Evolutionary conservation across 1,140 invertebrate species (phyloP), one percentile per base, ranked within the genome.

Genomic region (Helicorthomorpha holstii): DNA sequence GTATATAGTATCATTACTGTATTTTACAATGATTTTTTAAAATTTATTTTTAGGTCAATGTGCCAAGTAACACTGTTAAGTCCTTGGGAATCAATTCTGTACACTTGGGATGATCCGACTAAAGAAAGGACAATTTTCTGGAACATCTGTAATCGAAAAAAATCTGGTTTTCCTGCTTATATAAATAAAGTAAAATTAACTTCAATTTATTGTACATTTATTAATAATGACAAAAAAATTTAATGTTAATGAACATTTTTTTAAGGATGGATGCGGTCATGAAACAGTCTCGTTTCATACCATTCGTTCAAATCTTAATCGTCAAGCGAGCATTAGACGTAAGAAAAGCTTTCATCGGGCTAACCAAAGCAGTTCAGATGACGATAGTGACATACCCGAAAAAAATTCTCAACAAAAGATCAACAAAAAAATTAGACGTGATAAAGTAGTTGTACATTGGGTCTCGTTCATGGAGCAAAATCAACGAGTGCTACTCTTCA

Each of bases 81-180:
- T 64, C 82, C 84, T 0, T 77, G 80, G 59, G 81, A 87, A 61
- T 79, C 80, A 41, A 66, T 86, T 52, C 61, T 87, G 4, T 87
- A 87, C 62, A 88, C 85, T 0, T 89, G 85, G 85, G 85, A 89
- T 61, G 83, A 89, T 67, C 84, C 83, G 0, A 75, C 75, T 2
- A 76, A 79, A 52, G 74, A 78, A 24, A 69, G 83, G 51, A 71
- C 75, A 50, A 69, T 89, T 0, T 70, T 83, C 44, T 88, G 85
- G 84, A 88, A 86, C 62, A 75, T 85, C 14, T 87, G 86, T 61
- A 85, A 83, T 55, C 79, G 82, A 58, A 84, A 84, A 60, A 77
- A 75, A 22, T 73, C 76, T 54, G 82, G 82, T 50, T 83, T 80
- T 59, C 64, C 71, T 10, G 78, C 81, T 22, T 75, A 80, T 58